Percentiles rank a stretch among this genome's conserved stretches.
phyloP scores from a whole-genome alignment of 1,140 invertebrate genomes.

The Belonocnema kinseyi region DNA sequence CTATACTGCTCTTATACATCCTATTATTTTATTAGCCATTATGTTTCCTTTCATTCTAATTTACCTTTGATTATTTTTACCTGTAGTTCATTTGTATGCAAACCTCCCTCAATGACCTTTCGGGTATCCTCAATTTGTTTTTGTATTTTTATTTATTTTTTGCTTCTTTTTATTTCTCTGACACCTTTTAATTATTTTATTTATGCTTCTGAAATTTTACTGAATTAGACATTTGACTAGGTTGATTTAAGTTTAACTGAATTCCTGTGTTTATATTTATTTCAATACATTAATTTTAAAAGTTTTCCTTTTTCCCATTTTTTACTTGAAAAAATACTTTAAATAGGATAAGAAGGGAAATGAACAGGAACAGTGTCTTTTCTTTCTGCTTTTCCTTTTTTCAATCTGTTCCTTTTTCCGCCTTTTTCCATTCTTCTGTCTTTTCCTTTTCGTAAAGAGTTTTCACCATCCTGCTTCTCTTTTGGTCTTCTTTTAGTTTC shows the following conservation, averaged over 20 bases:
- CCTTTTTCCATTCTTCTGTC: neutral
- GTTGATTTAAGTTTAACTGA: no score
- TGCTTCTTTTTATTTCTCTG: neutral
- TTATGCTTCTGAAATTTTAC: neutral
- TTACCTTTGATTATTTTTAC: neutral
- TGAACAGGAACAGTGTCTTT: no score
- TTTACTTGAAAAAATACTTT: no score
- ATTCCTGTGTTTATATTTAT: no score
- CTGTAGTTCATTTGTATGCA: no score
- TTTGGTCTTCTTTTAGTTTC: conserved; percentile 54
- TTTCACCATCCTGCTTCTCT: neutral
- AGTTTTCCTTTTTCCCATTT: neutral
- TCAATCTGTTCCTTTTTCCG: neutral
- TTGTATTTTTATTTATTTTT: neutral
- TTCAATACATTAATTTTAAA: no score
- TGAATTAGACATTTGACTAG: no score
- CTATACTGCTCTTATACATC: neutral
- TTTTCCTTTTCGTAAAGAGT: neutral
- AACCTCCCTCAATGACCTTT: no score
- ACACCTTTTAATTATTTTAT: no score
- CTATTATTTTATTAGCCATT: neutral
- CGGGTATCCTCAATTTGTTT: no score
- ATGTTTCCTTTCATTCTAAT: neutral
- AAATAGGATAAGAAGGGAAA: no score
- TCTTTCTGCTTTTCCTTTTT: neutral